phyloP scores from a whole-genome alignment of 2,797 vertebrate genomes.

The Gadopsis bispinosus region DNA sequence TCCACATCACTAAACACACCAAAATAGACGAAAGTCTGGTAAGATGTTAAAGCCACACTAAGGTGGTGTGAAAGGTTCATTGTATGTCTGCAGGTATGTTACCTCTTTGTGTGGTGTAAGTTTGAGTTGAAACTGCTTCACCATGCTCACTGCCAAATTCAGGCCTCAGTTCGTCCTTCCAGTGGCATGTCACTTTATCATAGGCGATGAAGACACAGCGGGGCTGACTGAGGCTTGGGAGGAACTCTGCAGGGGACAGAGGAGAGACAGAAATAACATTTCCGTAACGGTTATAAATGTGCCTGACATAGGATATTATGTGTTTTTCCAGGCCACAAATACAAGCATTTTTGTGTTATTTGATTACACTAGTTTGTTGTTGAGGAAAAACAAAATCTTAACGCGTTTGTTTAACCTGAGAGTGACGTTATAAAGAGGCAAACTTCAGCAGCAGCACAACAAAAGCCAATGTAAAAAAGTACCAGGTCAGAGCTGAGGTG shows the following conservation, averaged over 20 bases:
- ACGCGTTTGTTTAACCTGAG: not conserved
- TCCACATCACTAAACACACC: not conserved
- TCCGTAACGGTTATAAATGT: not conserved
- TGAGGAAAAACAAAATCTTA: not conserved
- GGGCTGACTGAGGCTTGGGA: slow-evolving; percentile 3
- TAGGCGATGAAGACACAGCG: slow-evolving; percentile 36
- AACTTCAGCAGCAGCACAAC: not conserved
- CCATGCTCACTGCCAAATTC: slow-evolving; percentile 10
- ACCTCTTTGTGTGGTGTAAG: slow-evolving; percentile 54
- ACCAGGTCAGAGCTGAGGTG: not conserved
- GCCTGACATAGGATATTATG: not conserved
- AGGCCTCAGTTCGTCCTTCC: slow-evolving; percentile 23
- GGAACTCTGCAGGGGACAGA: slow-evolving; percentile 1
- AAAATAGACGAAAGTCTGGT: not conserved
- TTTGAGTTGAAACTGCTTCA: not conserved
- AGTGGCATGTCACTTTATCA: slow-evolving; percentile 31
- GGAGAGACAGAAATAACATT: not conserved
- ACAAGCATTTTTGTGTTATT: not conserved
- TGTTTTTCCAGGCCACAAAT: not conserved
- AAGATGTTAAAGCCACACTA: not conserved
- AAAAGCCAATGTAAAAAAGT: not conserved
- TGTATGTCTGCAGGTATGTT: not conserved
- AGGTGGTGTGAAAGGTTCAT: not conserved
- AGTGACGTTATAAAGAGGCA: not conserved
- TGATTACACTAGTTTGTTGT: not conserved